Evolutionary conservation across 2,888 invertebrate genomes (phyloP).

Genomic region (Tuberolachnus salignus): DNA sequence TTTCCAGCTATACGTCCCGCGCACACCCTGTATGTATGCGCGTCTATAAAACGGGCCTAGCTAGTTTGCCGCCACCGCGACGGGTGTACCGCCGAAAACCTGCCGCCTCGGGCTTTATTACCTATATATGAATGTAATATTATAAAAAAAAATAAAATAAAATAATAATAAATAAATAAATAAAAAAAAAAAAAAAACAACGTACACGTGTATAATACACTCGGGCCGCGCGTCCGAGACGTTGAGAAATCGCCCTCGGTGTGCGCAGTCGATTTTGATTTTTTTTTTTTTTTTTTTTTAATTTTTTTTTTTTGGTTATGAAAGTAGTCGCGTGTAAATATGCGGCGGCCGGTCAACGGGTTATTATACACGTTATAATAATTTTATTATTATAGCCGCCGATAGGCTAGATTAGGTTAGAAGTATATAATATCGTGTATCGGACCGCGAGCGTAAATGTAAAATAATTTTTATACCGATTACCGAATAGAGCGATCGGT

Average conservation of each 20-base stretch:
- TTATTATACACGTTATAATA: not conserved
- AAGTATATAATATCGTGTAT: too few species aligned
- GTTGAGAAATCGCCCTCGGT: conserved; percentile 34
- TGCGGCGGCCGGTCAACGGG: conserved; percentile 28
- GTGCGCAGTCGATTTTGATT: conserved; percentile 21
- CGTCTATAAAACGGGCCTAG: not conserved
- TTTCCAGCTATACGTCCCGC: too few species aligned
- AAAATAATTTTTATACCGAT: too few species aligned
- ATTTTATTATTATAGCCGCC: too few species aligned
- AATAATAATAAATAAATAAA: too few species aligned
- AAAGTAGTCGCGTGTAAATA: conserved; percentile 33
- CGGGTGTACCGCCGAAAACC: not conserved
- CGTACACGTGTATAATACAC: not conserved
- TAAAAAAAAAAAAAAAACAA: too few species aligned
- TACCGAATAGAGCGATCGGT: too few species aligned
- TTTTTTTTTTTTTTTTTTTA: conserved; percentile 12
- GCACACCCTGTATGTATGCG: not conserved
- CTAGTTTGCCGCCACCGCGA: conserved; percentile 18
- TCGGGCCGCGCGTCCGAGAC: not conserved
- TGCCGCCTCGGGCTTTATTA: conserved; percentile 3
- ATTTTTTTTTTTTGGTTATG: too few species aligned
- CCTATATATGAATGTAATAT: not conserved
- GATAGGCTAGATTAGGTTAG: too few species aligned
- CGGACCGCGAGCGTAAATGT: too few species aligned
- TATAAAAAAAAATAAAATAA: not conserved